phyloP scores from a whole-genome alignment of 2,113 vertebrate genomes.

The Silurus asotus region DNA sequence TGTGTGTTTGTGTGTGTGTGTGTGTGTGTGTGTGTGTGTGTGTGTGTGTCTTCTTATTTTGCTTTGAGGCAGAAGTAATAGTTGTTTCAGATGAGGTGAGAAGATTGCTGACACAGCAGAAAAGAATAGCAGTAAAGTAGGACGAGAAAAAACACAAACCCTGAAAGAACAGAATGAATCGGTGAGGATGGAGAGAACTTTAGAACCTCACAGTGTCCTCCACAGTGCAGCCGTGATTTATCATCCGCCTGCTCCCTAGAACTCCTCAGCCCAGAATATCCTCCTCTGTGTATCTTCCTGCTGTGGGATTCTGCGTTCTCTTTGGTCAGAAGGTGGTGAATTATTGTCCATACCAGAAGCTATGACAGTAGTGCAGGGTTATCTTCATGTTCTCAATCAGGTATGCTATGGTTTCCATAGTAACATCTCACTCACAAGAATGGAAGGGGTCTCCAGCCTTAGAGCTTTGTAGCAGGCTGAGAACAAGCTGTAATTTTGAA shows the following conservation, averaged over 20 bases:
- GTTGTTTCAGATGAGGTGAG: slow-evolving; percentile 2
- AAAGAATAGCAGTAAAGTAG: slow-evolving; percentile 10
- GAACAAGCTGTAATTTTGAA: too few relatives aligned
- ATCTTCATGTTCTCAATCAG: background rate
- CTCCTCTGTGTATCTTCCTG: background rate
- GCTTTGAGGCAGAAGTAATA: background rate
- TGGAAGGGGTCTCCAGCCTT: too few relatives aligned
- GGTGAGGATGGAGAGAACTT: background rate
- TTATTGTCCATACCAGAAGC: background rate
- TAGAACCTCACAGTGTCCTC: background rate
- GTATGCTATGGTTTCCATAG: background rate
- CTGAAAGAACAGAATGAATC: background rate
- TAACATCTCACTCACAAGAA: background rate
- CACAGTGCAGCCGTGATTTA: background rate
- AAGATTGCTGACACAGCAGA: slow-evolving; percentile 17
- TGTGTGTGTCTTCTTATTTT: background rate
- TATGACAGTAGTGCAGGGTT: background rate
- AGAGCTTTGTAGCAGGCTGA: too few relatives aligned
- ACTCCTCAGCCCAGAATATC: background rate
- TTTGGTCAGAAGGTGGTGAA: background rate
- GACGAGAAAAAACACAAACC: background rate
- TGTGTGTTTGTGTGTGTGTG: background rate
- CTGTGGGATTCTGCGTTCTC: background rate
- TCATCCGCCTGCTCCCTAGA: background rate
- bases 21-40: slow-evolving; percentile 18